Evolutionary conservation across 2,113 vertebrate species (phyloP), one percentile per base, ranked within the genome.

Genomic region (Dicrurus megarhynchus): DNA sequence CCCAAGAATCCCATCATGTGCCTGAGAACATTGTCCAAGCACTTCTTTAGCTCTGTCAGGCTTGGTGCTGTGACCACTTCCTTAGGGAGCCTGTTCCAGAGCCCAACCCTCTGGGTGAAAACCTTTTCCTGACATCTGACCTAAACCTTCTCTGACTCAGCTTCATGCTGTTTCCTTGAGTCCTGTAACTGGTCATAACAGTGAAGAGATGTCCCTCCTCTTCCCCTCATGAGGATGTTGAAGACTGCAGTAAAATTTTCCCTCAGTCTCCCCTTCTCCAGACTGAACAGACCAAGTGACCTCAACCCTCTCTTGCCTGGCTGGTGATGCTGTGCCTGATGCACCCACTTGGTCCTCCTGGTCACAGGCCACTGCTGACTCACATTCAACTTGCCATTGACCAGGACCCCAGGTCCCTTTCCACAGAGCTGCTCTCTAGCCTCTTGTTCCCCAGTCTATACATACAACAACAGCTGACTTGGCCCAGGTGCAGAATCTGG

Each of bases 311-410:
- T 35, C 5, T 42, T 32, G 4, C 4, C 35, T 0, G 0, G 8
- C 7, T 42, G 12, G 5, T 0, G 1, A 27, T 42, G 30, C 3
- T 73, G 35, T 22, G 2, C 21, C 32, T 50, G 14, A 42, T 27
- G 16, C 3, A 0, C 4, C 11, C 15, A 0, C 0, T 10, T 56
- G 21, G 3, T 11, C 5, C 49, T 56, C 32, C 5, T 42, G 57
- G 14, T 9, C 55, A 9, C n/a, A 78, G 28, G n/a, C 7, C 55
- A 70, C 47, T 47, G 41, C 20, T 52, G 17, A 5, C 33, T 52
- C 32, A 14, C 0, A 1, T 24, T 87, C 33, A 19, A 4, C 13
- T 13, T 28, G 15, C 19, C 76, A 35, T 19, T 0, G 0, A 13
- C 11, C 17, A 42, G 26, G 9, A 42, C 3, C 3, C 6, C 5